phyloP scores from a whole-genome alignment of 53 echinoderm and acorn worm species.

The Paracentrotus lividus region DNA sequence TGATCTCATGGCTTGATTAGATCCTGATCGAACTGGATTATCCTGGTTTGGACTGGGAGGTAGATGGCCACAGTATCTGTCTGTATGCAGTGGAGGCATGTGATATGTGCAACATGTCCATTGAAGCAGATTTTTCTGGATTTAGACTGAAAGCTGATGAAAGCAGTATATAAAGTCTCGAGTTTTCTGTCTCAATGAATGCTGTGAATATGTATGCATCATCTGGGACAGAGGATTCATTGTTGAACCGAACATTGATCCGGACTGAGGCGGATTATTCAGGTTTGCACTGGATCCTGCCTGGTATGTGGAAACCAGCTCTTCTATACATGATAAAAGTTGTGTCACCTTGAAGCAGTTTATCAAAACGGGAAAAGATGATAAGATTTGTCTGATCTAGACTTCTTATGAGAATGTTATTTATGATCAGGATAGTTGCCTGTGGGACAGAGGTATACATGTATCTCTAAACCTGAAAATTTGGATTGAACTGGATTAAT shows the following conservation, averaged over 20 bases:
- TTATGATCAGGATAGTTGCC: too few species aligned
- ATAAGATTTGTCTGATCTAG: too few species aligned
- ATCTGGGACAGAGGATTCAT: background rate
- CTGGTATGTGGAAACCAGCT: background rate
- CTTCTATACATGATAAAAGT: background rate
- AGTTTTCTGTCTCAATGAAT: background rate
- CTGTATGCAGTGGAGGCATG: too few species aligned
- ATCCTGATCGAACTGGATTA: background rate
- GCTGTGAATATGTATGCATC: background rate
- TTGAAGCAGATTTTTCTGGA: slow-evolving; percentile 15
- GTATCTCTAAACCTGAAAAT: background rate
- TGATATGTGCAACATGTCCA: too few species aligned
- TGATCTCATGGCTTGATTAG: background rate
- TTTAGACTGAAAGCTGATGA: slow-evolving; percentile 68
- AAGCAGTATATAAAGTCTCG: background rate
- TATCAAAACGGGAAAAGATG: too few species aligned
- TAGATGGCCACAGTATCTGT: background rate
- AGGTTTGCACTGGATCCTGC: background rate
- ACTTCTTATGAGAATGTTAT: too few species aligned
- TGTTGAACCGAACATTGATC: background rate
- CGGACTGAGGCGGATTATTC: background rate
- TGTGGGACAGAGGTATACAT: too few species aligned
- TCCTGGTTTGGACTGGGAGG: slow-evolving; percentile 78
- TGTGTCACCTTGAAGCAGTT: background rate
- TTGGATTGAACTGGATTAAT: too few species aligned